These are phyloP conservation scores for Polypedilum pembai DNA, from an alignment of 1,140 invertebrate species.

Conservation along the genomic window DNA sequence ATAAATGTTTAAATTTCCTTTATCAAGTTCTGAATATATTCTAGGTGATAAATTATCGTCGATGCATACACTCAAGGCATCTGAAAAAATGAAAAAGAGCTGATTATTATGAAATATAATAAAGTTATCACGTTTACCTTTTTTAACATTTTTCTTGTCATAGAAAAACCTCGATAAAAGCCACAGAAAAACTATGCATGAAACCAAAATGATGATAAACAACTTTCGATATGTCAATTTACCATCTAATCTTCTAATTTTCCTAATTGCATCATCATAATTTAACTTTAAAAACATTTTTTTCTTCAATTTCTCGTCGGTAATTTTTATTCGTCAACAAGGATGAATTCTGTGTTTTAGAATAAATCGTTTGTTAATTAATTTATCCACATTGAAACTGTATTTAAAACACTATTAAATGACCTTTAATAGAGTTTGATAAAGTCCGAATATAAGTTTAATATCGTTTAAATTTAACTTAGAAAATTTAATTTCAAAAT, in stretches of 20 bases:
- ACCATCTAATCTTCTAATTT: slow-evolving; percentile 52
- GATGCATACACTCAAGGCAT: slow-evolving; percentile 55
- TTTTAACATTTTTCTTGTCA: slow-evolving; percentile 30
- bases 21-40: slow-evolving; percentile 50
- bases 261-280: slow-evolving; percentile 46
- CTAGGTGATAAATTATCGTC: slow-evolving; percentile 52
- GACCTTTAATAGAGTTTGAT: no score
- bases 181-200: slow-evolving; percentile 56
- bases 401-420: no score
- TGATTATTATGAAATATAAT: slow-evolving; percentile 10
- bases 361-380: no score
- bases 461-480: no score
- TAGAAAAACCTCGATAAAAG: slow-evolving; percentile 52
- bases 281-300: slow-evolving; percentile 32
- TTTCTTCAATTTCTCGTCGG: neutral
- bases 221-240: slow-evolving; percentile 58
- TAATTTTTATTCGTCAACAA: neutral
- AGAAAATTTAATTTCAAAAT: no score
- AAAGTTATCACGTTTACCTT: slow-evolving; percentile 30
- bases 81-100: slow-evolving; percentile 39
- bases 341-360: no score
- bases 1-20: slow-evolving; percentile 62
- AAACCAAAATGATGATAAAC: slow-evolving; percentile 52
- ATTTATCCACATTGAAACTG: no score
- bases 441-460: no score